phyloP scores from a whole-genome alignment of 2,888 invertebrate species.

The Eulithis testata region DNA sequence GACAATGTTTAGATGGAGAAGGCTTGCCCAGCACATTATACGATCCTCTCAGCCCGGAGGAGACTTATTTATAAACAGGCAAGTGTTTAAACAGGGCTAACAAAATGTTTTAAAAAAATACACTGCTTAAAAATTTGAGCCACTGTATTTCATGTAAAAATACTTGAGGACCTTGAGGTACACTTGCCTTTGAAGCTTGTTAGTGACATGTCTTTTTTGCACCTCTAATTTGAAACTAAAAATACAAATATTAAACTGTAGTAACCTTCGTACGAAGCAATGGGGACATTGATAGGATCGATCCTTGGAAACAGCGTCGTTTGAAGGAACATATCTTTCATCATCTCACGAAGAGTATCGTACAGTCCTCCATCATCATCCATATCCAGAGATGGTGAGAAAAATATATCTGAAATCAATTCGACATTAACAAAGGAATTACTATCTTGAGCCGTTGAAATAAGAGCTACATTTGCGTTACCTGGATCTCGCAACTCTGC shows the following conservation, averaged over 20 bases:
- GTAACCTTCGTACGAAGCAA: slow-evolving; percentile 72
- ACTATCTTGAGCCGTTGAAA: not conserved
- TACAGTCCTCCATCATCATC: slow-evolving; percentile 88
- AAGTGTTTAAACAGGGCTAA: too few relatives aligned
- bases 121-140: too few relatives aligned
- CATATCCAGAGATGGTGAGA: slow-evolving; percentile 89
- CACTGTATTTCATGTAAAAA: too few relatives aligned
- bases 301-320: slow-evolving; percentile 89
- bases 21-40: too few relatives aligned
- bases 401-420: slow-evolving; percentile 84
- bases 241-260: not conserved
- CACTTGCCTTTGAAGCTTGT: too few relatives aligned
- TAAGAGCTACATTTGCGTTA: slow-evolving; percentile 39
- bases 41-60: too few relatives aligned
- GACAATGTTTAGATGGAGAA: too few relatives aligned
- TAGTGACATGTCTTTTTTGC: too few relatives aligned
- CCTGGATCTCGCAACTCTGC: slow-evolving; percentile 90
- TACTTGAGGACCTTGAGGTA: too few relatives aligned
- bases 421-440: not conserved
- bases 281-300: slow-evolving; percentile 71
- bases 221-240: too few relatives aligned
- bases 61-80: too few relatives aligned
- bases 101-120: too few relatives aligned
- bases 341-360: slow-evolving; percentile 86
- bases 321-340: slow-evolving; percentile 92